Evolutionary conservation across 2,113 vertebrate species (phyloP).

Genomic region (Noctilio leporinus): DNA sequence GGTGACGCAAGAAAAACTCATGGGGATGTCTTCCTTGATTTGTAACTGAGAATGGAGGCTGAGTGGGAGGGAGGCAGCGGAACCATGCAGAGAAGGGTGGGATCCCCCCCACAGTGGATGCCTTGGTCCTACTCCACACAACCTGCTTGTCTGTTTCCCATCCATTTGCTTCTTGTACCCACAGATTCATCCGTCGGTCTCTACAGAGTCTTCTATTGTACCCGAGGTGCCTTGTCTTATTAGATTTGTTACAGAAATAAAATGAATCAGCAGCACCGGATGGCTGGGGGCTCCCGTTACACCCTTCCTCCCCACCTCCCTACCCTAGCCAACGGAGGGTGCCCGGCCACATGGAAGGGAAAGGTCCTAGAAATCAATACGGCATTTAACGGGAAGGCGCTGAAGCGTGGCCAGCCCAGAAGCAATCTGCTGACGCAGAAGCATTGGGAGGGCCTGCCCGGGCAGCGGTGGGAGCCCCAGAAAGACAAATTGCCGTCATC

Average conservation of each 20-base stretch:
- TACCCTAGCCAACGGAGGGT: neutral
- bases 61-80: neutral
- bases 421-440: constrained; percentile 43
- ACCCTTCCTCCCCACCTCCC: neutral
- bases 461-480: neutral
- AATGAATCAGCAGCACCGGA: neutral
- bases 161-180: neutral
- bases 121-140: neutral
- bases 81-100: neutral
- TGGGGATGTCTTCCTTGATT: neutral
- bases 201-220: neutral
- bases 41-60: accelerated
- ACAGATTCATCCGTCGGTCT: neutral
- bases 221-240: neutral
- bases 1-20: accelerated
- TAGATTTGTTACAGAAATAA: constrained; percentile 39
- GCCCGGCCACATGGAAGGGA: neutral
- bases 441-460: neutral
- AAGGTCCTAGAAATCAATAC: constrained; percentile 44
- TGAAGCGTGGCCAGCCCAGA: neutral
- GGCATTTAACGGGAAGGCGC: constrained; percentile 41
- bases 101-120: neutral
- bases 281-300: neutral
- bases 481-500: constrained; percentile 61
- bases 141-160: neutral